phyloP scores from a whole-genome alignment of 2,888 invertebrate genomes.

The Lasioglossum figueresi region DNA sequence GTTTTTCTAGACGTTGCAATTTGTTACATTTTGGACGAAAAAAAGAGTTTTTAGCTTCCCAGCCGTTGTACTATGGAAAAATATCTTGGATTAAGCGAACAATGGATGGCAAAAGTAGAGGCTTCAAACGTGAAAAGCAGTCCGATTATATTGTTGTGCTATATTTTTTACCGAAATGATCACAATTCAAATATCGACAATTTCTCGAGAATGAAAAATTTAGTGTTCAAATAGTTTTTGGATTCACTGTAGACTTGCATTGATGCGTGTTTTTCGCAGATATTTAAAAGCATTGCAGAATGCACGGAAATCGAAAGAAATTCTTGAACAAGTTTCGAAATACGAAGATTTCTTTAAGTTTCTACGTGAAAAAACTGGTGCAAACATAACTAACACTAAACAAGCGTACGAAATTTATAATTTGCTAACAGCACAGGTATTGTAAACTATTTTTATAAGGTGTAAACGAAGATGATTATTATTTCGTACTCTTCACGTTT shows the following conservation, averaged over 20 bases:
- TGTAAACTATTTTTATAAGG: neutral
- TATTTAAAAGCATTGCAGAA: conserved; percentile 54
- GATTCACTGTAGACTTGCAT: neutral
- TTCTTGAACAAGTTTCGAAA: conserved; percentile 31
- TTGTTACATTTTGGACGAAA: no score
- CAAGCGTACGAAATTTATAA: conserved; percentile 55
- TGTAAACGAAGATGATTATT: neutral
- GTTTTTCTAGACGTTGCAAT: no score
- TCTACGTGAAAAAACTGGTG: conserved; percentile 62
- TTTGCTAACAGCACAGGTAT: conserved; percentile 67
- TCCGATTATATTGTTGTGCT: no score
- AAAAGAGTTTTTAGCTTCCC: no score
- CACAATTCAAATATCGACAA: no score
- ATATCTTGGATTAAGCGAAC: no score
- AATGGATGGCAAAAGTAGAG: no score
- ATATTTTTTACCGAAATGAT: no score
- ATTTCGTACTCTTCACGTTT: neutral
- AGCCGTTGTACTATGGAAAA: no score
- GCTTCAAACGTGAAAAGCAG: no score
- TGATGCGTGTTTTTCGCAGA: conserved; percentile 36
- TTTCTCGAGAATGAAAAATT: neutral
- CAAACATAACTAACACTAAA: conserved; percentile 5
- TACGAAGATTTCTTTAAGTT: conserved; percentile 48
- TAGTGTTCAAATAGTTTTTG: neutral
- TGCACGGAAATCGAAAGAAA: conserved; percentile 25